A percentile compares a stretch with the other conserved stretches of the same genome.
phyloP scores from a whole-genome alignment of 2,797 vertebrate genomes.

The Pangasius djambal region DNA sequence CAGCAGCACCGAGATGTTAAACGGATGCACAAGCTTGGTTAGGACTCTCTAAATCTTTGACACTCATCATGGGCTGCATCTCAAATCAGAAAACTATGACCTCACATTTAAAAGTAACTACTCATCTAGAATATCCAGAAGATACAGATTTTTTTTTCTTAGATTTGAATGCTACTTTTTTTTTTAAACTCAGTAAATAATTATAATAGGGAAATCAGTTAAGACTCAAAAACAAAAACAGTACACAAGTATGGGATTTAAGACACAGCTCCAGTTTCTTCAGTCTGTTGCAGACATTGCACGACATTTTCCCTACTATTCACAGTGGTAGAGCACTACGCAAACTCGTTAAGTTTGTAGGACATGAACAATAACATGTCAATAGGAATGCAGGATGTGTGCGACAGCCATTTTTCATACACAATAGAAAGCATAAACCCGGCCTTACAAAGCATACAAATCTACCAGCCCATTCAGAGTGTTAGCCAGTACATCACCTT shows the following conservation, averaged over 20 bases:
- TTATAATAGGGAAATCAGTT: background rate
- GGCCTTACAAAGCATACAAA: no score
- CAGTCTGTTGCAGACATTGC: no score
- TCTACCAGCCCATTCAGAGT: background rate
- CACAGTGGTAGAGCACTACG: background rate
- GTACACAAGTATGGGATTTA: background rate
- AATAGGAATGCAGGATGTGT: background rate
- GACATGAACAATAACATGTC: background rate
- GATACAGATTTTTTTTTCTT: background rate
- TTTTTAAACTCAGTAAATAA: background rate
- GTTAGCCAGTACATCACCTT: background rate
- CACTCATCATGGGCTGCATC: background rate
- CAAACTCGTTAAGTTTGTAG: background rate
- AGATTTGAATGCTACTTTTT: background rate
- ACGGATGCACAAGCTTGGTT: background rate
- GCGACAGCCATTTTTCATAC: background rate
- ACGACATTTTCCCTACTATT: background rate
- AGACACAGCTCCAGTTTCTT: background rate
- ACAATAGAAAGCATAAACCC: background rate
- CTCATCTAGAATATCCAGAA: background rate
- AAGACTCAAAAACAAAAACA: background rate
- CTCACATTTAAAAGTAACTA: background rate
- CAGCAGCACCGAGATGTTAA: background rate
- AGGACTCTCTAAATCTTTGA: no score
- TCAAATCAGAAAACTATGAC: background rate